Evolutionary conservation across 2,888 invertebrate genomes (phyloP).

Genomic region (Hylaea fasciaria): DNA sequence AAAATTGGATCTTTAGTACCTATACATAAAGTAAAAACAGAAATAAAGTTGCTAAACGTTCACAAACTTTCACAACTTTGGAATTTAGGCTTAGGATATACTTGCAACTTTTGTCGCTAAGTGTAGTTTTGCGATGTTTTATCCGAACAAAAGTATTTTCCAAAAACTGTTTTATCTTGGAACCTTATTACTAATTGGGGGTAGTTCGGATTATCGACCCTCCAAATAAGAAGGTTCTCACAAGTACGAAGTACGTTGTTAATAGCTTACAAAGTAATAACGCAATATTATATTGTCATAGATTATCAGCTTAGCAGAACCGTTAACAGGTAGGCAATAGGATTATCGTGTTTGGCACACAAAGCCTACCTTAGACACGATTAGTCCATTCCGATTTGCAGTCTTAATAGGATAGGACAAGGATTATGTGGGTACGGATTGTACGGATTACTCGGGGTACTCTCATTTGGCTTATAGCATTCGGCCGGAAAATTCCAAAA

Average conservation of each 20-base stretch:
- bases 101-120: no score
- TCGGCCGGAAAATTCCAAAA: constrained; percentile 59
- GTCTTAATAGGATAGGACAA: constrained; percentile 50
- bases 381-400: constrained; percentile 60
- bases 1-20: no score
- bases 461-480: constrained; percentile 66
- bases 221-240: neutral
- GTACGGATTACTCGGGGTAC: constrained; percentile 37
- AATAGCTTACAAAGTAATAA: neutral
- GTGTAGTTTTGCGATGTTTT: no score
- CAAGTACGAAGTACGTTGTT: neutral
- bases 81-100: no score
- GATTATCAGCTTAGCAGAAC: constrained; percentile 15
- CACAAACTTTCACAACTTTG: no score
- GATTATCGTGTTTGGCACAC: constrained; percentile 48
- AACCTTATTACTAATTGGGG: no score
- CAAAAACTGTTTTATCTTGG: no score
- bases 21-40: no score
- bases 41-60: no score
- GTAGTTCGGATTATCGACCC: no score
- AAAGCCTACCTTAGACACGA: constrained; percentile 55
- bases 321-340: constrained; percentile 31
- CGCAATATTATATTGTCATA: constrained; percentile 10
- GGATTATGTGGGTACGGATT: constrained; percentile 50
- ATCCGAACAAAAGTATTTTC: no score